Evolutionary conservation across 2,797 vertebrate genomes (phyloP).

Genomic region (Pachyuromys duprasi): DNA sequence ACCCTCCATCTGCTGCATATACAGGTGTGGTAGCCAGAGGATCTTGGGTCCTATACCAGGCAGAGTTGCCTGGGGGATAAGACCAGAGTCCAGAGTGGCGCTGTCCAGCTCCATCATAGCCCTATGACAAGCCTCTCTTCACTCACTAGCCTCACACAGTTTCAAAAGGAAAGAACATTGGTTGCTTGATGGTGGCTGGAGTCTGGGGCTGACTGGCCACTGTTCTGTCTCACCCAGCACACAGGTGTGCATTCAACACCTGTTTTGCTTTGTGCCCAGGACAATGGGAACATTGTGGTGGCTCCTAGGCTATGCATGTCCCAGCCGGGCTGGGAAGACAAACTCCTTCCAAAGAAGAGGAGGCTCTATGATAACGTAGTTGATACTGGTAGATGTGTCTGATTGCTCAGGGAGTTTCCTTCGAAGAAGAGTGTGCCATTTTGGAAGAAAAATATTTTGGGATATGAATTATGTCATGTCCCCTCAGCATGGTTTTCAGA

Average conservation of each 20-base stretch:
- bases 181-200: neutral
- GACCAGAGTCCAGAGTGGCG: rapidly evolving
- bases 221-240: neutral
- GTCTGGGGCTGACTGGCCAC: neutral
- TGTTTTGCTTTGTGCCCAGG: neutral
- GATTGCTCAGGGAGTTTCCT: neutral
- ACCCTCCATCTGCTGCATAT: rapidly evolving
- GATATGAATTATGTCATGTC: neutral
- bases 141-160: neutral
- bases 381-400: neutral
- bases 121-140: rapidly evolving
- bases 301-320: neutral
- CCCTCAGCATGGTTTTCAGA: conserved; percentile 14
- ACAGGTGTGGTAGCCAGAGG: neutral
- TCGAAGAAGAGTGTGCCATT: neutral
- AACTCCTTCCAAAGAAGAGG: neutral
- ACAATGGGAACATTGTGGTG: neutral
- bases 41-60: neutral
- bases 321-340: neutral
- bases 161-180: neutral
- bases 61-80: neutral
- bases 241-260: neutral
- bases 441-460: neutral
- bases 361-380: neutral
- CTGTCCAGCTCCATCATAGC: neutral